phyloP scores from a whole-genome alignment of 2,113 vertebrate species.

The Pyrgilauda ruficollis region DNA sequence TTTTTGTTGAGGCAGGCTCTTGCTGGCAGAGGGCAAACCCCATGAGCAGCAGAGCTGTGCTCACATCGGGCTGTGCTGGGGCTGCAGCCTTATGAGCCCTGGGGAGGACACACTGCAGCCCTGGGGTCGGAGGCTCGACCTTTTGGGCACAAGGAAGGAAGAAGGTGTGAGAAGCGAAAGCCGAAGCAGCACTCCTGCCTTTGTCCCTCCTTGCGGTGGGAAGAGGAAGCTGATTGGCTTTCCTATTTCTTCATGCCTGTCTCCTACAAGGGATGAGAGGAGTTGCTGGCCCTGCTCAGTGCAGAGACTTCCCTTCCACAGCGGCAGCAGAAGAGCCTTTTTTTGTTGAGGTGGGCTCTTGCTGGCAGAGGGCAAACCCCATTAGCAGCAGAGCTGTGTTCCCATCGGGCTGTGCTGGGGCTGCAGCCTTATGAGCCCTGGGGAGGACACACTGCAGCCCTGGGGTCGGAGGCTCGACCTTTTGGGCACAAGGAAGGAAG shows the following conservation, averaged over 20 bases:
- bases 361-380: background rate
- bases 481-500: background rate
- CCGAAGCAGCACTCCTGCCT: background rate
- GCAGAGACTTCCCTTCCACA: fast-evolving
- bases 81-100: background rate
- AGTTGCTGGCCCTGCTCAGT: background rate
- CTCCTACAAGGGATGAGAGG: background rate
- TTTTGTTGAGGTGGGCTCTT: background rate
- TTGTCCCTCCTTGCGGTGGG: background rate
- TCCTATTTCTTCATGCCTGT: background rate
- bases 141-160: background rate
- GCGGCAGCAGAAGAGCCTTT: background rate
- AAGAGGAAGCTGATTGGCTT: background rate
- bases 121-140: background rate
- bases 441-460: no score
- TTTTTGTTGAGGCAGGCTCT: background rate
- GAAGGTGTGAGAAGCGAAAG: no score
- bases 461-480: background rate
- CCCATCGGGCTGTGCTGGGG: background rate
- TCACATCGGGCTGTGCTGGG: background rate
- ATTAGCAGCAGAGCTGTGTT: background rate
- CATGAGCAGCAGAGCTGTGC: background rate
- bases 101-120: no score
- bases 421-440: background rate
- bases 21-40: background rate